Conservation (phyloP, 2,888 invertebrate species). For the Ferdinandea cuprea region DNA sequence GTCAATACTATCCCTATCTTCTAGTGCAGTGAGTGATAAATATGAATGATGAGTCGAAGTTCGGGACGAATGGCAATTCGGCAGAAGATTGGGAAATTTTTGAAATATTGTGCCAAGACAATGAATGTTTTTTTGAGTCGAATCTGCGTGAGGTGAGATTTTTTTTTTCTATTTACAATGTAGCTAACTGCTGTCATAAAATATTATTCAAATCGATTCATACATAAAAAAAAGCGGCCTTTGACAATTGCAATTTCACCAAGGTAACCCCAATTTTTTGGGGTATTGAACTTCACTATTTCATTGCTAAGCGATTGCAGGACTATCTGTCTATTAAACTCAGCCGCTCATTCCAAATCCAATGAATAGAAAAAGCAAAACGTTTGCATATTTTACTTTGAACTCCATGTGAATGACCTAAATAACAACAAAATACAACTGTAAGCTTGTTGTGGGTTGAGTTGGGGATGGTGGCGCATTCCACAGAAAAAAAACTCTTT, state of each 20-base stretch:
- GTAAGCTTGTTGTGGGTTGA: conserved; percentile 5
- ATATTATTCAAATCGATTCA: no score
- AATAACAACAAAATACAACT: conserved; percentile 79
- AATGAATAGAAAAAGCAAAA: conserved; percentile 27
- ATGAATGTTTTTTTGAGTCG: conserved; percentile 16
- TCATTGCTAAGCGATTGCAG: conserved; percentile 70
- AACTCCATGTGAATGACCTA: conserved; percentile 82
- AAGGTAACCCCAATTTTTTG: conserved; percentile 75
- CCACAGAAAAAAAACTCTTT: conserved; percentile 24
- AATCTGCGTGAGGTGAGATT: conserved; percentile 48
- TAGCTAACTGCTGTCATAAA: no score
- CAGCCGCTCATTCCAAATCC: conserved; percentile 23
- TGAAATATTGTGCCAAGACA: conserved; percentile 85
- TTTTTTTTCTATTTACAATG: no score
- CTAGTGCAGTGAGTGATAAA: conserved; percentile 5
- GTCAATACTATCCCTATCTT: neutral
- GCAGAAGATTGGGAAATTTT: conserved; percentile 90
- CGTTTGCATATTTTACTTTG: conserved; percentile 27
- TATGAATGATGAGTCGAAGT: conserved; percentile 18
- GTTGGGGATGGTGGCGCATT: conserved; percentile 59
- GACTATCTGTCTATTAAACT: conserved; percentile 1
- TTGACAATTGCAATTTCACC: conserved; percentile 56
- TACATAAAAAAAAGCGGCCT: neutral
- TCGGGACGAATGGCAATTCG: conserved; percentile 81
- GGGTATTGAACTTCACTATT: conserved; percentile 70